phyloP scores from a whole-genome alignment of 1,140 invertebrate genomes.

The Papilio aristodemus region DNA sequence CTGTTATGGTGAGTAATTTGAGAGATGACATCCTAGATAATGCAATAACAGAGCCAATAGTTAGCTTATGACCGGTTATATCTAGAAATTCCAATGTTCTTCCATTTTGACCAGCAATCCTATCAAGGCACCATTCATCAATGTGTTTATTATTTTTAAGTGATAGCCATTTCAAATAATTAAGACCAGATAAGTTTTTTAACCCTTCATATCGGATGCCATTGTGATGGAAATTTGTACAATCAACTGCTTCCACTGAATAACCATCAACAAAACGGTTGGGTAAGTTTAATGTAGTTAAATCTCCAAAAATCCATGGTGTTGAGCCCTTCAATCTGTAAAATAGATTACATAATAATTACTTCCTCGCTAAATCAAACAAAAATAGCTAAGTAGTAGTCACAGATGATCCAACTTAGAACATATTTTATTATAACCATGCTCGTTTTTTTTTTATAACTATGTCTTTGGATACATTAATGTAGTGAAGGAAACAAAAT shows the following conservation, averaged over 20 bases:
- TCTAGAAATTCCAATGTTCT: slow-evolving; percentile 70
- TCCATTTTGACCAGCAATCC: slow-evolving; percentile 63
- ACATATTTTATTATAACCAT: background rate
- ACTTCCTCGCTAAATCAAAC: too few species aligned
- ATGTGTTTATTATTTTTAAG: slow-evolving; percentile 68
- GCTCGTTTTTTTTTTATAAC: background rate
- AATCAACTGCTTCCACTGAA: slow-evolving; percentile 72
- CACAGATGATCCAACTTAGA: background rate
- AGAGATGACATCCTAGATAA: slow-evolving; percentile 64
- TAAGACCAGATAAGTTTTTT: slow-evolving; percentile 60
- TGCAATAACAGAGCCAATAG: slow-evolving; percentile 60
- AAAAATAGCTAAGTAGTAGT: background rate
- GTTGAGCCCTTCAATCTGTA: slow-evolving; percentile 62
- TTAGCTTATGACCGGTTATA: slow-evolving; percentile 64
- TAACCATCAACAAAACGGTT: slow-evolving; percentile 59
- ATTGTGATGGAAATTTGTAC: slow-evolving; percentile 63
- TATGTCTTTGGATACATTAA: too few species aligned
- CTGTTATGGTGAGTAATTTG: slow-evolving; percentile 61
- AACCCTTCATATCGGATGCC: slow-evolving; percentile 75
- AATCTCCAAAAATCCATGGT: slow-evolving; percentile 64
- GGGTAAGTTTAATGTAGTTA: slow-evolving; percentile 57
- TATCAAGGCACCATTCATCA: slow-evolving; percentile 76
- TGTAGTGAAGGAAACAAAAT: too few species aligned
- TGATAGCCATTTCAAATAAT: slow-evolving; percentile 71
- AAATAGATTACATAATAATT: slow-evolving; percentile 36